phyloP scores from a whole-genome alignment of 2,888 invertebrate species.

The Andrena marginata region DNA sequence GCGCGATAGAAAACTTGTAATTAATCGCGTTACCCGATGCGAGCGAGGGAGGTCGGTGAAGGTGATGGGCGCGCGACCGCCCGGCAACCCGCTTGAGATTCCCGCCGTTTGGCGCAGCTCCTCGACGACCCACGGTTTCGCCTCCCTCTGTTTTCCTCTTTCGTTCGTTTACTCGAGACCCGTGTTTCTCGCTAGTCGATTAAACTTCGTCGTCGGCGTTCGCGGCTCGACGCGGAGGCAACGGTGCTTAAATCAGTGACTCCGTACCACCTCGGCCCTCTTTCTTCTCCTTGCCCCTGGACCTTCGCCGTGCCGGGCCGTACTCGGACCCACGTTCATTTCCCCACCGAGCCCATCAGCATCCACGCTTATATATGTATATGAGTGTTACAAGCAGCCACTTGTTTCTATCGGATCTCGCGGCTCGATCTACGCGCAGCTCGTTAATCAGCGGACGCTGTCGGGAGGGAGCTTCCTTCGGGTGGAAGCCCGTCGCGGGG shows the following conservation, averaged over 20 bases:
- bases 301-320: constrained; percentile 58
- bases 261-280: not conserved
- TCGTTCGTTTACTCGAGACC: constrained; percentile 13
- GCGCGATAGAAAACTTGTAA: constrained; percentile 54
- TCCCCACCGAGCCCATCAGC: constrained; percentile 17
- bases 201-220: constrained; percentile 61
- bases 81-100: constrained; percentile 22
- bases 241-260: constrained; percentile 52
- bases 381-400: constrained; percentile 50
- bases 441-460: not conserved
- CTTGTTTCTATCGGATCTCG: constrained; percentile 42
- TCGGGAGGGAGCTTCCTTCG: constrained; percentile 10
- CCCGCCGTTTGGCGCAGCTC: constrained; percentile 11
- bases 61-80: constrained; percentile 32
- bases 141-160: not conserved
- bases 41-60: constrained; percentile 3
- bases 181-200: constrained; percentile 30
- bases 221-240: constrained; percentile 53
- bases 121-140: not conserved
- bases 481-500: not conserved
- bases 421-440: constrained; percentile 27
- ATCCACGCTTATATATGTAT: constrained; percentile 32
- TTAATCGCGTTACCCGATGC: constrained; percentile 47
- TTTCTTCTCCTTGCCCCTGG: constrained; percentile 25
- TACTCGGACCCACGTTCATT: constrained; percentile 19